A percentile compares a stretch with the other conserved stretches of the same genome.
These are phyloP conservation scores for Homarus americanus DNA, from an alignment of 1,140 invertebrate species.

Conservation along the genomic window DNA sequence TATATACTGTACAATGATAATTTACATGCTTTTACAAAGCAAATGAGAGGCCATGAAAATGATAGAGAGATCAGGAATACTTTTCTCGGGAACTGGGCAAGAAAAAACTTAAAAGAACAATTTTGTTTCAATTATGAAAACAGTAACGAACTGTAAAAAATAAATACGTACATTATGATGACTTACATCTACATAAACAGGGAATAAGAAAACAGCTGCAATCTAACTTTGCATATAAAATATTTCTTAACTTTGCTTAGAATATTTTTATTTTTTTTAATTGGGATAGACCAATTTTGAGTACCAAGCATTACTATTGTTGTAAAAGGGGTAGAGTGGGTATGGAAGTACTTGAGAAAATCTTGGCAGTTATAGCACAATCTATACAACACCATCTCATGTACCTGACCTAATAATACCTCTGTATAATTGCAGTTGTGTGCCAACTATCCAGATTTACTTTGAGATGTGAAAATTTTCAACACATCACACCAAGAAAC, in stretches of 20 bases:
- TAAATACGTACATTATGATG: conserved; percentile 56
- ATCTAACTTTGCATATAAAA: conserved; percentile 40
- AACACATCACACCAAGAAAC: too few species aligned
- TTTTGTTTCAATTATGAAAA: conserved; percentile 24
- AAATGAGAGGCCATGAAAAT: conserved; percentile 60
- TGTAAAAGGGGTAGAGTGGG: conserved; percentile 5
- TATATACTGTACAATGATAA: conserved; percentile 67
- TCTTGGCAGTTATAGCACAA: conserved; percentile 47
- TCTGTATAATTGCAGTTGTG: conserved; percentile 30
- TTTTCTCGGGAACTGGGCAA: conserved; percentile 36
- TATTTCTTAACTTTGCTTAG: conserved; percentile 11
- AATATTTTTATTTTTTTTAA: conserved; percentile 32
- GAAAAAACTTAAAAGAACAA: not conserved
- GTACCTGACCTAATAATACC: conserved; percentile 1
- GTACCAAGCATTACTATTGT: conserved; percentile 26
- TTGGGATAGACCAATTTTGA: conserved; percentile 51
- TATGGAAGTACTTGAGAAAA: conserved; percentile 48
- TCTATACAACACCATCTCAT: conserved; percentile 15
- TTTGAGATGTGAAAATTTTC: not conserved
- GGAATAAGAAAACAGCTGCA: conserved; percentile 43
- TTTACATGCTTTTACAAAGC: conserved; percentile 71
- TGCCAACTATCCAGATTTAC: conserved; percentile 14
- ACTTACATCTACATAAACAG: conserved; percentile 15
- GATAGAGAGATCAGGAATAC: conserved; percentile 58
- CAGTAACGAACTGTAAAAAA: conserved; percentile 58